A percentile compares a stretch with the other conserved stretches of the same genome.
Conservation (phyloP, 2,888 invertebrate genomes). For the Clostera curtula region DNA sequence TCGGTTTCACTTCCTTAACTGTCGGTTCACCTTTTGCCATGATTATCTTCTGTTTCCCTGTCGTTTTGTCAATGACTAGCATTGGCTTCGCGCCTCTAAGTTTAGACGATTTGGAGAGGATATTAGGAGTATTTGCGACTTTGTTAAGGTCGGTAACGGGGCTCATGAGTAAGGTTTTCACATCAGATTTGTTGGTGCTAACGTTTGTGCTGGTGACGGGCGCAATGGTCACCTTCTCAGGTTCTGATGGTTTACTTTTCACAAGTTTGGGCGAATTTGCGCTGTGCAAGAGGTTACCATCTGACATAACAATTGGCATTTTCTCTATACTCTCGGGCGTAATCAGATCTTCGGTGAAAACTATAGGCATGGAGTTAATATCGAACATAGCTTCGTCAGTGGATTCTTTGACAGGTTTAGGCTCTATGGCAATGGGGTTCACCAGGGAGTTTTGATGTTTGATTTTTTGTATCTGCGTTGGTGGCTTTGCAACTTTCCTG, state of each 20-base stretch:
- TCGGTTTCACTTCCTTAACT: conserved; percentile 49
- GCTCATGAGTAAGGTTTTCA: conserved; percentile 58
- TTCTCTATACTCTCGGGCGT: conserved; percentile 81
- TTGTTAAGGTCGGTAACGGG: conserved; percentile 47
- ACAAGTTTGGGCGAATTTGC: conserved; percentile 43
- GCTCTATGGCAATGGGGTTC: conserved; percentile 31
- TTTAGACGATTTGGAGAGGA: conserved; percentile 65
- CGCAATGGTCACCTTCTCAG: conserved; percentile 45
- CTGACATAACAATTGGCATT: conserved; percentile 77
- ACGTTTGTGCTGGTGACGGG: too few species aligned
- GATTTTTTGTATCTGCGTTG: conserved; percentile 49
- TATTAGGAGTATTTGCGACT: conserved; percentile 62
- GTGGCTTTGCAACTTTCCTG: conserved; percentile 48
- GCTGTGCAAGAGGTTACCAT: conserved; percentile 53
- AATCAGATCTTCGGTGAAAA: conserved; percentile 80
- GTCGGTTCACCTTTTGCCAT: conserved; percentile 54
- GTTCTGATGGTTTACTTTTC: conserved; percentile 46
- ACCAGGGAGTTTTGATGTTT: conserved; percentile 48
- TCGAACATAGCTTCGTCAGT: conserved; percentile 76
- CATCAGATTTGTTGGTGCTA: conserved; percentile 42
- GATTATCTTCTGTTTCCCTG: conserved; percentile 65
- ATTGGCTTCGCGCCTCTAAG: conserved; percentile 61
- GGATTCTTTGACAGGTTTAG: conserved; percentile 28
- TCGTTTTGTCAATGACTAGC: conserved; percentile 62
- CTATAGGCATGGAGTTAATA: conserved; percentile 85